Evolutionary conservation across 2,113 vertebrate species (phyloP), one percentile per base, ranked within the genome.

Genomic region (Harpagus bidentatus): DNA sequence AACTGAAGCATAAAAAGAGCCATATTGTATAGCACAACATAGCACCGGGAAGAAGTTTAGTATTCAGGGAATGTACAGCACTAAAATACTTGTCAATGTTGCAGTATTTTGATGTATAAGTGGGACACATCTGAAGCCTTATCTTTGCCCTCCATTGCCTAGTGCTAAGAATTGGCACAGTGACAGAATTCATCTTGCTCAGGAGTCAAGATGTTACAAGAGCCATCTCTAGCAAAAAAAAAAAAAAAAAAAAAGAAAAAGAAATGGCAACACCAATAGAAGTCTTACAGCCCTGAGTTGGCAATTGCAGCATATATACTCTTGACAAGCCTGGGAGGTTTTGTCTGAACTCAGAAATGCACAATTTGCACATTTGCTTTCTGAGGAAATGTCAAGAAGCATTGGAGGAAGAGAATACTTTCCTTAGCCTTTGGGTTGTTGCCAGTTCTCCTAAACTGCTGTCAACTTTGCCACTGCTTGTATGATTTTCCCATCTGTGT

Each of bases 81-180:
- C 91, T 95, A 66, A 96, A 94, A 80, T 88, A 86, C 86, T 97
- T 96, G 91, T 90, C 93, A 97, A 10, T 66, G 86, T 82, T 89
- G 93, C 93, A 81, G 70, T 91, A 89, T 95, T 96, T 97, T 97
- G 94, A 94, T 94, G 70, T 66, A 48, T 72, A 94, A 96, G 70
- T 89, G 93, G 95, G 83, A 89, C 82, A 90, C 6, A 43, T 93
- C 93, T 96, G 94, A 97, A 96, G 93, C 66, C 92, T 95, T 91
- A 90, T 92, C 87, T 95, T 86, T 96, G 94, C 83, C 86, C 78
- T 90, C 79, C 82, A 53, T 90, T 90, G 95, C 91, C 77, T 95
- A 25, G 89, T 72, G 81, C 77, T 83, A 86, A 92, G 83, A 82
- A 78, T 25, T 94, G 90, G 93, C 80, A 40, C 63, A 56, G 63